A percentile compares a stretch with the other conserved stretches of the same genome.
Conservation (phyloP, 2,888 invertebrate species). For the Hirtodrosophila cameraria region DNA sequence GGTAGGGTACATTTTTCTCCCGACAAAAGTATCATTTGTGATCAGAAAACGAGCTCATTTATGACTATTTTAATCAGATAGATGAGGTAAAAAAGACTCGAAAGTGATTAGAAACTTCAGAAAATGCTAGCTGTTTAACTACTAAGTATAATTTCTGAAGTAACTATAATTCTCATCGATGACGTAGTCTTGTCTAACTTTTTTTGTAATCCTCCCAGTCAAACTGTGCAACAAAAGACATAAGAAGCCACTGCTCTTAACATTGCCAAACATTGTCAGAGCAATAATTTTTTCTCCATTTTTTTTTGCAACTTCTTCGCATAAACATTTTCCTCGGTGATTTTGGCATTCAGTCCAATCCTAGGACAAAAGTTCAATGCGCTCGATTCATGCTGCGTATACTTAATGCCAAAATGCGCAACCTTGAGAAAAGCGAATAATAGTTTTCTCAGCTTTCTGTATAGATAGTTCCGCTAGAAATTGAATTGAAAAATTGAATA, state of each 20-base stretch:
- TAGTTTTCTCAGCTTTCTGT: no score
- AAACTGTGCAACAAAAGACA: conserved; percentile 1
- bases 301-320: not conserved
- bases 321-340: not conserved
- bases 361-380: conserved; percentile 39
- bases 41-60: no score
- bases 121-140: no score
- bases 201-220: conserved; percentile 23
- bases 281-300: not conserved
- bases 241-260: conserved; percentile 42
- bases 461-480: no score
- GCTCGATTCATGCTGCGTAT: conserved; percentile 47
- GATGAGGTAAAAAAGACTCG: no score
- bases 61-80: no score
- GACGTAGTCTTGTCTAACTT: conserved; percentile 22
- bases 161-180: conserved; percentile 26
- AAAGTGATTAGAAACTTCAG: no score
- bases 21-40: no score
- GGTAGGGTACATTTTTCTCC: no score
- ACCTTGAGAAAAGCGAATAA: conserved; percentile 39
- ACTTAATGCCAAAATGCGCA: conserved; percentile 54
- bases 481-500: conserved; percentile 12
- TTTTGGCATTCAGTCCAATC: conserved; percentile 35
- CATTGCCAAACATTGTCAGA: conserved; percentile 28
- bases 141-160: conserved; percentile 3